A percentile compares a stretch with the other conserved stretches of the same genome.
phyloP scores from a whole-genome alignment of 92 coral and sea anemone genomes.

The Nematostella vectensis region DNA sequence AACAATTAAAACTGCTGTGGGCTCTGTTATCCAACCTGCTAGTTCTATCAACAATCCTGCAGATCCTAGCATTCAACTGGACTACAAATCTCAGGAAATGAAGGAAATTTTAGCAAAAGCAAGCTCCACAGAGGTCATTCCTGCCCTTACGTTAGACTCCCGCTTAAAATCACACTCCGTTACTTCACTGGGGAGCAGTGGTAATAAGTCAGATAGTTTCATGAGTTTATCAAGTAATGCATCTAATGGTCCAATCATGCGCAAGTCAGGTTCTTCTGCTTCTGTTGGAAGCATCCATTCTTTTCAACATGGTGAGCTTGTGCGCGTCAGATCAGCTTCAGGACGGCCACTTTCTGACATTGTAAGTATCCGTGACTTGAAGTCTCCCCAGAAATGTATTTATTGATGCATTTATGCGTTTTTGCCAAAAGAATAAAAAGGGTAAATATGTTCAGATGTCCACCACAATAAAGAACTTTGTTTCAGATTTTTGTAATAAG shows the following conservation, averaged over 20 bases:
- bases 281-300: constrained; percentile 69
- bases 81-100: constrained; percentile 87
- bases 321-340: constrained; percentile 59
- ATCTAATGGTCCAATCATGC: constrained; percentile 60
- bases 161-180: constrained; percentile 81
- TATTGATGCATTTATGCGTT: too few relatives aligned
- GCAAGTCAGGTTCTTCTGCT: constrained; percentile 68
- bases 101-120: constrained; percentile 76
- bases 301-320: constrained; percentile 28
- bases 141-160: constrained; percentile 59
- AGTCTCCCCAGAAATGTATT: neutral
- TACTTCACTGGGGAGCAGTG: constrained; percentile 77
- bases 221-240: constrained; percentile 74
- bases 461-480: too few relatives aligned
- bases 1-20: too few relatives aligned
- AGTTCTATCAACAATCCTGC: neutral
- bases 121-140: constrained; percentile 82
- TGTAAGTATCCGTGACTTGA: constrained; percentile 60
- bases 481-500: too few relatives aligned
- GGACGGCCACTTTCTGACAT: constrained; percentile 89
- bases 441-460: too few relatives aligned
- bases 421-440: too few relatives aligned
- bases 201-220: constrained; percentile 64
- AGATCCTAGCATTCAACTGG: constrained; percentile 72
- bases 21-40: too few relatives aligned